phyloP scores from a whole-genome alignment of 2,888 invertebrate species.

The Endomychus coccineus region DNA sequence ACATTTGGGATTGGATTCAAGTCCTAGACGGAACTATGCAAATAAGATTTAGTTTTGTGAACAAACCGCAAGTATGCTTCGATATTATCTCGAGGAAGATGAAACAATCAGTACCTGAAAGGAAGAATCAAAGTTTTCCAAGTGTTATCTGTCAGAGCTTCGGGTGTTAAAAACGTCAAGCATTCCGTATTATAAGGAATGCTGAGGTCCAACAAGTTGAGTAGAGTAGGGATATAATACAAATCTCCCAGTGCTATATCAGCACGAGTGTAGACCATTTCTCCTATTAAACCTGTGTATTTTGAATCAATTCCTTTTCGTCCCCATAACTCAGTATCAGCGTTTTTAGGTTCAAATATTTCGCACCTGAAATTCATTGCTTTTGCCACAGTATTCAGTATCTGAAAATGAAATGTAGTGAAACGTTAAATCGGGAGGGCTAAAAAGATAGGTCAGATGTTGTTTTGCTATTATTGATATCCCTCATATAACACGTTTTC shows the following conservation, averaged over 20 bases:
- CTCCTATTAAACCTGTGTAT: constrained; percentile 65
- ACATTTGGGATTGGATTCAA: too few species aligned
- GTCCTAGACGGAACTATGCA: too few species aligned
- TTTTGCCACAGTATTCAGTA: constrained; percentile 56
- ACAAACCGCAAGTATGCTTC: too few species aligned
- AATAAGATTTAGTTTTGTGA: too few species aligned
- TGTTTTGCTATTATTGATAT: too few species aligned
- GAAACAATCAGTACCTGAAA: constrained; percentile 60
- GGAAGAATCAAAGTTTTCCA: constrained; percentile 79
- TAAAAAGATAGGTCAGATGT: too few species aligned
- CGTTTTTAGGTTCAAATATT: constrained; percentile 58
- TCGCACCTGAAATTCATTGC: constrained; percentile 64
- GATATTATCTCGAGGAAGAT: too few species aligned
- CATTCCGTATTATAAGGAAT: constrained; percentile 76
- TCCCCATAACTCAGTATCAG: constrained; percentile 62
- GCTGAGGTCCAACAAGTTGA: constrained; percentile 64
- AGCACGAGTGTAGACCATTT: constrained; percentile 60
- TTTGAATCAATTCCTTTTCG: constrained; percentile 54
- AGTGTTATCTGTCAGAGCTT: constrained; percentile 70
- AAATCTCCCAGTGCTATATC: constrained; percentile 72
- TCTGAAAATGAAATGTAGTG: constrained; percentile 44
- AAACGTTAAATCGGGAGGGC: too few species aligned
- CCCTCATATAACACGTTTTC: too few species aligned
- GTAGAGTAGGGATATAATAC: constrained; percentile 62
- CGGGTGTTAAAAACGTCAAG: constrained; percentile 76